Evolutionary conservation across 2,113 vertebrate species (phyloP).

Genomic region (Pseudois nayaur): DNA sequence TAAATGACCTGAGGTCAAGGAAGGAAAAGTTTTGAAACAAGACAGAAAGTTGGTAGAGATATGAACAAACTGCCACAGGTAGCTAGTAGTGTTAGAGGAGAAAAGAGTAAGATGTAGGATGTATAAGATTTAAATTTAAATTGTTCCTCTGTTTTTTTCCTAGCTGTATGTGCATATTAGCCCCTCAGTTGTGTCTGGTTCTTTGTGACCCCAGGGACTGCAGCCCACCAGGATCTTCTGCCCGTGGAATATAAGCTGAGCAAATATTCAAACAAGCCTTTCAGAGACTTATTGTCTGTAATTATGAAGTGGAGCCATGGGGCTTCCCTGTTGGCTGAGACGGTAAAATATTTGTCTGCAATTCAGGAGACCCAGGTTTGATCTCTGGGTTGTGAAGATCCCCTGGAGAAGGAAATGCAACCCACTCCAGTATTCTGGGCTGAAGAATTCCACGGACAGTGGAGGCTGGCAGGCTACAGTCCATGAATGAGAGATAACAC

Average conservation of each 20-base stretch:
- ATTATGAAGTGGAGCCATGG: background rate
- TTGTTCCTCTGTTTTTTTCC: background rate
- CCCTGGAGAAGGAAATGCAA: background rate
- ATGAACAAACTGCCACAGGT: background rate
- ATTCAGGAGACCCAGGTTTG: background rate
- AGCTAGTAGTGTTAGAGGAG: background rate
- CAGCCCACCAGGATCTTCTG: background rate
- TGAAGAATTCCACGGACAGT: background rate
- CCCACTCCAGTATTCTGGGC: background rate
- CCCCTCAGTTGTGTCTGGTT: background rate
- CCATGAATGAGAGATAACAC: background rate
- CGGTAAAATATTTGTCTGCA: background rate
- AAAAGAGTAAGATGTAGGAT: background rate
- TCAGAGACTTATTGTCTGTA: background rate
- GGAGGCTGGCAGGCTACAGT: background rate
- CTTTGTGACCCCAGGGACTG: background rate
- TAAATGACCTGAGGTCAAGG: background rate
- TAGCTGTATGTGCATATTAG: background rate
- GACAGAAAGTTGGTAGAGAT: background rate
- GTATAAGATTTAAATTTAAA: background rate
- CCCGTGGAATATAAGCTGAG: background rate
- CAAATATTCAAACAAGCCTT: background rate
- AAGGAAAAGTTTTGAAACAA: background rate
- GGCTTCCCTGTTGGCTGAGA: background rate
- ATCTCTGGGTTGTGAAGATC: background rate